Conservation (phyloP, 2,888 invertebrate genomes). For the Sicus ferrugineus region DNA sequence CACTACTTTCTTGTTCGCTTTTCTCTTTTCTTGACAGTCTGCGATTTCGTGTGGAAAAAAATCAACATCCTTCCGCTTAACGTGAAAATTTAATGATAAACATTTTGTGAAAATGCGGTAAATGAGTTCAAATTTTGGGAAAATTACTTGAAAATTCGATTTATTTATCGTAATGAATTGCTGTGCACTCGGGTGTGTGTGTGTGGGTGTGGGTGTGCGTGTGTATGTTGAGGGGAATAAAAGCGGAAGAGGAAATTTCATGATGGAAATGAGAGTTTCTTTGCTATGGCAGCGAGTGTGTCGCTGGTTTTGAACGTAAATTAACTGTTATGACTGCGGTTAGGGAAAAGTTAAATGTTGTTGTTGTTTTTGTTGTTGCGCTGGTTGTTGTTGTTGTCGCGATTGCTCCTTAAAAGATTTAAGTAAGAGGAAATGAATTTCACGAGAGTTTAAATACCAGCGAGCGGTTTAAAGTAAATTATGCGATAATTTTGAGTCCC, state of each 20-base stretch:
- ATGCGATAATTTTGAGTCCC: too few species aligned
- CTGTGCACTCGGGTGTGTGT: neutral
- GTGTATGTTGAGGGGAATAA: neutral
- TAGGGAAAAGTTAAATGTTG: too few species aligned
- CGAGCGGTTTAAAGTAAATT: too few species aligned
- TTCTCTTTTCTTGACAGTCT: neutral
- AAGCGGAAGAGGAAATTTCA: too few species aligned
- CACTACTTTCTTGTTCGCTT: neutral
- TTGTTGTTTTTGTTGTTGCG: too few species aligned
- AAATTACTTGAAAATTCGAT: constrained; percentile 11
- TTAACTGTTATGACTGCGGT: too few species aligned
- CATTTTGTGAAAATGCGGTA: neutral
- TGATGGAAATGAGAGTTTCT: neutral
- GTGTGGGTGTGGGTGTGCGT: neutral
- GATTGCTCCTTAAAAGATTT: too few species aligned
- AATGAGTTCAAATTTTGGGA: constrained; percentile 6
- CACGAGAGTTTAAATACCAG: too few species aligned
- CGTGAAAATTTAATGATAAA: neutral
- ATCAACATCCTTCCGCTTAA: neutral
- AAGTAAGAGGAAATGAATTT: too few species aligned
- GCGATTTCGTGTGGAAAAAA: neutral
- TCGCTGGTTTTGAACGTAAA: too few species aligned
- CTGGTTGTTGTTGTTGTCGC: too few species aligned
- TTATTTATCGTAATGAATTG: constrained; percentile 1
- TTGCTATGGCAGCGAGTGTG: too few species aligned